Evolutionary conservation across 2,888 invertebrate genomes (phyloP).

Genomic region (Auanema freiburgensis): DNA sequence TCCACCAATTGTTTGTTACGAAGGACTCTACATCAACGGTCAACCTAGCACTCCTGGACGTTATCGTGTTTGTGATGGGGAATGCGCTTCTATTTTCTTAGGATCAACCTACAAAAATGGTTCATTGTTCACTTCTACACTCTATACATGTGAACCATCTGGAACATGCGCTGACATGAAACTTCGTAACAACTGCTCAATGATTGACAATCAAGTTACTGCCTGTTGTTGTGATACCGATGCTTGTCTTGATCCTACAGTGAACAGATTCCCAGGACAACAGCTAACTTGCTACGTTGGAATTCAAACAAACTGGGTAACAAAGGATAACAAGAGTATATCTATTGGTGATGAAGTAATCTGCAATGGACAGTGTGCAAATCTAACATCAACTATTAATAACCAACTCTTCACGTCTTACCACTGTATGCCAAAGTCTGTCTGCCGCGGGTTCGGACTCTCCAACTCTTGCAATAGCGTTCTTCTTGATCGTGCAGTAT

Average conservation of each 20-base stretch:
- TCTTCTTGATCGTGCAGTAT: constrained; percentile 24
- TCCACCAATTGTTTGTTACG: constrained; percentile 39
- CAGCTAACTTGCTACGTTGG: constrained; percentile 22
- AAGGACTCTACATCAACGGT: constrained; percentile 36
- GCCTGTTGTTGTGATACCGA: constrained; percentile 45
- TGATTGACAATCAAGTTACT: constrained; percentile 29
- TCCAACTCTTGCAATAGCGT: constrained; percentile 33
- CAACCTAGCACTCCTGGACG: constrained; percentile 9
- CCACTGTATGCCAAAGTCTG: constrained; percentile 35
- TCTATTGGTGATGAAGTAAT: constrained; percentile 27
- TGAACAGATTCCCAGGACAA: constrained; percentile 27
- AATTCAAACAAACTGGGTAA: constrained; percentile 5
- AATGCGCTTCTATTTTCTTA: constrained; percentile 35
- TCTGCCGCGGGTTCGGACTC: constrained; percentile 35
- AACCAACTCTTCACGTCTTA: constrained; percentile 26
- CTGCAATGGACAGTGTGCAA: constrained; percentile 41
- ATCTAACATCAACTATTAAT: constrained; percentile 22
- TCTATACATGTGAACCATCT: constrained; percentile 41
- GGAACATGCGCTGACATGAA: constrained; percentile 33
- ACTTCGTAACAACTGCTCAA: constrained; percentile 37
- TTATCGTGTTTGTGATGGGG: constrained; percentile 38
- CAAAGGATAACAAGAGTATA: too few relatives aligned
- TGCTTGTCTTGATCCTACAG: constrained; percentile 42
- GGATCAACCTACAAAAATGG: constrained; percentile 25
- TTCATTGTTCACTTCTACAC: constrained; percentile 21